Evolutionary conservation across 2,113 vertebrate species (phyloP), one percentile per base, ranked within the genome.

Genomic region (Notiomystis cincta): DNA sequence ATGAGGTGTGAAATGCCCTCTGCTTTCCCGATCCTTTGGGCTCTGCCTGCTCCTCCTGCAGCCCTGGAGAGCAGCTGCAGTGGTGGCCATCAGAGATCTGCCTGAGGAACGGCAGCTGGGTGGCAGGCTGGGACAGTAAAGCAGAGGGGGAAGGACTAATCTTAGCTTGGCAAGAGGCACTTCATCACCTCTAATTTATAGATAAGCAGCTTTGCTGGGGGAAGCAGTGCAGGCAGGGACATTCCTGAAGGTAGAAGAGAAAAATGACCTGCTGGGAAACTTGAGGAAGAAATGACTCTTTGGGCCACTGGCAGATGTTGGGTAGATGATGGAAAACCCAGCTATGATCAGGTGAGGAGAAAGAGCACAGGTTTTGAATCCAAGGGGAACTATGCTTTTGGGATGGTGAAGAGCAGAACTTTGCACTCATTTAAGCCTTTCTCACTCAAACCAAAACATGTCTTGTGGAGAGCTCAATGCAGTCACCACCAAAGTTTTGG

Each of bases 141-240:
- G 64, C 50, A 88, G 56, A 56, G 48, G 31, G 78, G 38, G 15
- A 90, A 92, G 50, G 40, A 47, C 15, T 19, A 75, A 16, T 58
- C 38, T 31, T 4, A 61, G 72, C 66, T 61, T 54, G 58, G 62
- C 54, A 65, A 7, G 22, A 61, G 4, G 50, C 40, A 28, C 58
- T 87, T 71, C 44, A 73, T 87, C 77, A 72, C 57, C 48, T 53
- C 58, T 54, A 66, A 42, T 86, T 62, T 56, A 54, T 22, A 83
- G 54, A 58, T 23, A 44, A 76, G 40, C 16, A 61, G 9, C 54
- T 67, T 54, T 62, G 28, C 33, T 2, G 7, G 19, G 45, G 50
- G 50, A 76, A 70, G 35, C 0, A 0, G 48, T 15, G 15, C 0
- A 5, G 56, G 28, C 35, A 82, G 27, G 27, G 57, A 15, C 33